Percentiles rank a stretch among this genome's conserved stretches.
Evolutionary conservation across 1,140 invertebrate genomes (phyloP).

Genomic region (Drosophila suzukii): DNA sequence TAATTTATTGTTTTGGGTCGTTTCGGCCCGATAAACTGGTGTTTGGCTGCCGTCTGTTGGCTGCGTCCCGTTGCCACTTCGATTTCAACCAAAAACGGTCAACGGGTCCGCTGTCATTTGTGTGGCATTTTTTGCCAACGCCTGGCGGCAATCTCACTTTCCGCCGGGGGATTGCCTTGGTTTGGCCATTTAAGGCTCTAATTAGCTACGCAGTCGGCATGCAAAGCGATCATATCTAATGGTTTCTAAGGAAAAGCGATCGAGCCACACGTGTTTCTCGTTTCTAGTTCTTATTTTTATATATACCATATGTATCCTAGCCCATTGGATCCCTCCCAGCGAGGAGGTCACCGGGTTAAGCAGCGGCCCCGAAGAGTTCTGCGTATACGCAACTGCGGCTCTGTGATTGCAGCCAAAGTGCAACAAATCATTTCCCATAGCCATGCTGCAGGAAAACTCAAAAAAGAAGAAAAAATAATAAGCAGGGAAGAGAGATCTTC

Average conservation of each 20-base stretch:
- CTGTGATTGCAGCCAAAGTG: constrained; percentile 67
- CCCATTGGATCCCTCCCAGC: constrained; percentile 53
- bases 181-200: constrained; percentile 70
- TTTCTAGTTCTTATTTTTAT: background rate
- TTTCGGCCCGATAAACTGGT: constrained; percentile 79
- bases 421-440: constrained; percentile 72
- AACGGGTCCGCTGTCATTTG: constrained; percentile 44
- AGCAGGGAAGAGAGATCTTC: constrained; percentile 39
- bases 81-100: constrained; percentile 65
- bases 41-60: constrained; percentile 48
- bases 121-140: constrained; percentile 77
- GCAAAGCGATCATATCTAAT: constrained; percentile 55
- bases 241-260: constrained; percentile 24
- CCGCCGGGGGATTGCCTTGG: constrained; percentile 55
- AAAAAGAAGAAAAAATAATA: background rate
- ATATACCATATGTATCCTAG: background rate
- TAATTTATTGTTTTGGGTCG: constrained; percentile 83
- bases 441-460: background rate
- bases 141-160: constrained; percentile 76
- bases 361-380: constrained; percentile 57
- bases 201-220: constrained; percentile 78
- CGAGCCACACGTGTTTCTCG: constrained; percentile 20
- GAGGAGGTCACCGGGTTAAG: constrained; percentile 72
- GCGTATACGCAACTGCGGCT: constrained; percentile 62
- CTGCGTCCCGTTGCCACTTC: constrained; percentile 13